Evolutionary conservation across 2,797 vertebrate genomes (phyloP), one percentile per base, ranked within the genome.

Genomic region (Simalia tracyae): DNA sequence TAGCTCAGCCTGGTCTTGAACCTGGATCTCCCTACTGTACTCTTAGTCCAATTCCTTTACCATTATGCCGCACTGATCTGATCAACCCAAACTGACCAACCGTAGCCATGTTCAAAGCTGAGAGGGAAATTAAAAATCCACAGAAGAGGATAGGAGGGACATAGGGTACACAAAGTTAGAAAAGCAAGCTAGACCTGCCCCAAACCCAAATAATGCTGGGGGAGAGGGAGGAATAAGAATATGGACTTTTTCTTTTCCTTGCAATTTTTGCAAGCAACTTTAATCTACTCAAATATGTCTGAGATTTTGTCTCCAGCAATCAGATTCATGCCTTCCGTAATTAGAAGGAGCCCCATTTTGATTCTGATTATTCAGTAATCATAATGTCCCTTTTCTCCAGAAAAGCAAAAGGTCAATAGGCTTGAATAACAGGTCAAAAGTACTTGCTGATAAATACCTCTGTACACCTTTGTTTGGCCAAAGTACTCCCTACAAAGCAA

Each of bases 401-500:
- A 22, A 72, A 90, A 68, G 42, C 17, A 61, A 63, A 46, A 57
- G 17, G 28, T 26, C 31, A 19, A 26, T 46, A 60, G 26, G 86
- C 50, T 46, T 31, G 66, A 68, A 72, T 68, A 61, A 87, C 14
- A 50, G 17, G 19, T 50, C 57, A 60, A 81, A 61, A 42, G 19
- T 31, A 59, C 56, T 63, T 22, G 28, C 26, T 59, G 28, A 54
- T 31, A 46, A 72, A 72, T 15, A 91, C 59, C 61, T 42, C 54
- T 76, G 86, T 60, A 93, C 66, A 89, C 26, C 63, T 59, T 93
- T 28, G 0, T 87, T 60, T 6, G 8, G 92, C 2, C 91, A 92
- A 63, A 89, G 14, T 22, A 59, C 5, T 88, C 36, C 56, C 56
- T 12, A 14, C 88, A 92, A 95, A 88, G 59, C 88, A 42, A 93